Evolutionary conservation across 2,888 invertebrate species (phyloP).

Genomic region (Trypoxylon attenuatum): DNA sequence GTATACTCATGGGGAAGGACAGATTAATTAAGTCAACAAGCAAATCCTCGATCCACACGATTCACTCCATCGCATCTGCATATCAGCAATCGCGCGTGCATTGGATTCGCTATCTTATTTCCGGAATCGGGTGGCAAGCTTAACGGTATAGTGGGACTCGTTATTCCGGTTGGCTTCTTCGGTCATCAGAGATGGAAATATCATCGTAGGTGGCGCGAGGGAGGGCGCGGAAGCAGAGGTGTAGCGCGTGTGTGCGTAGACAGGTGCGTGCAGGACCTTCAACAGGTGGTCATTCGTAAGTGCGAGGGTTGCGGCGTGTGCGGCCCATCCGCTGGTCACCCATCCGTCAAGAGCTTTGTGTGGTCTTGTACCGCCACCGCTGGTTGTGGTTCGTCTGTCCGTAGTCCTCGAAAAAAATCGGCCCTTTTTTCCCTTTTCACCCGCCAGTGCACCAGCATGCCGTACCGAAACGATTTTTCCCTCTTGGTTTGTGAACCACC

Average conservation of each 20-base stretch:
- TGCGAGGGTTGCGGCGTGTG: slow-evolving; percentile 57
- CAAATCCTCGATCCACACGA: too few relatives aligned
- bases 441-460: too few relatives aligned
- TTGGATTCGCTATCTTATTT: slow-evolving; percentile 4
- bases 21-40: too few relatives aligned
- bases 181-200: slow-evolving; percentile 49
- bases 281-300: slow-evolving; percentile 73
- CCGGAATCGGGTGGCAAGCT: slow-evolving; percentile 11
- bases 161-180: slow-evolving; percentile 51
- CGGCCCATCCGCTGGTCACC: slow-evolving; percentile 68
- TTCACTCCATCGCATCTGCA: too few relatives aligned
- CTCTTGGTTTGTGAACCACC: background rate
- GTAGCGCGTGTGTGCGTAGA: slow-evolving; percentile 63
- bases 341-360: slow-evolving; percentile 74
- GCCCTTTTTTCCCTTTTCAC: slow-evolving; percentile 41
- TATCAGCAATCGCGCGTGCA: background rate
- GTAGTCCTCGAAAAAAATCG: slow-evolving; percentile 58
- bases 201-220: slow-evolving; percentile 26
- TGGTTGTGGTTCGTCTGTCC: slow-evolving; percentile 52
- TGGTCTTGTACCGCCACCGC: slow-evolving; percentile 55
- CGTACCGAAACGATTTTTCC: slow-evolving; percentile 34
- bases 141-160: slow-evolving; percentile 25
- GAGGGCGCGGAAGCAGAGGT: slow-evolving; percentile 20
- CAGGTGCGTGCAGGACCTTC: slow-evolving; percentile 71
- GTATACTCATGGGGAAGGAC: too few relatives aligned